These are phyloP conservation scores for Zaprionus nigranus DNA, from an alignment of 1,140 invertebrate genomes.

Conservation along the genomic window DNA sequence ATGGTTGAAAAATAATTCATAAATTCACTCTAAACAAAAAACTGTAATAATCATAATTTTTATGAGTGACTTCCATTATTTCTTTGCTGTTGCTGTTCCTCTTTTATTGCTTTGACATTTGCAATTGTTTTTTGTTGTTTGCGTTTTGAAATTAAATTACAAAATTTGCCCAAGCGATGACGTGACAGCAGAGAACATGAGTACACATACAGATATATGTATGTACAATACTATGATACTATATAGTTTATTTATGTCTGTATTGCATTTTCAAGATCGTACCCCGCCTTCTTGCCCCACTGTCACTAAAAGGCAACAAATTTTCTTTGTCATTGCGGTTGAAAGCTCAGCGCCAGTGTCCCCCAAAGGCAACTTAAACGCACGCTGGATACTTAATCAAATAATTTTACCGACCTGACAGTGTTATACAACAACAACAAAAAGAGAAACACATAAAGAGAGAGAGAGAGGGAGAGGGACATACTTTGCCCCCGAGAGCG, in stretches of 20 bases:
- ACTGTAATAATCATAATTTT: constrained; percentile 77
- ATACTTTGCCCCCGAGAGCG: constrained; percentile 51
- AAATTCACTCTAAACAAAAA: constrained; percentile 76
- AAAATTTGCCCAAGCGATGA: constrained; percentile 31
- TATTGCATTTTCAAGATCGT: constrained; percentile 51
- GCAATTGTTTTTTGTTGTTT: constrained; percentile 29
- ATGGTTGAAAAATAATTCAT: constrained; percentile 82
- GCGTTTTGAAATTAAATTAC: constrained; percentile 60
- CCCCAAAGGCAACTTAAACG: constrained; percentile 45
- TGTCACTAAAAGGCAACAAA: constrained; percentile 61
- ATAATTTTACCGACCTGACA: constrained; percentile 54
- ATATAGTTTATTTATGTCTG: constrained; percentile 2
- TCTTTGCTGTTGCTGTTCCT: constrained; percentile 54
- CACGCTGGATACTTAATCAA: constrained; percentile 68
- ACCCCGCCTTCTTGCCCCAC: not conserved
- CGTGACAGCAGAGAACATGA: not conserved
- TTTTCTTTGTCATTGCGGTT: constrained; percentile 65
- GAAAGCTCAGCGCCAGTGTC: constrained; percentile 50
- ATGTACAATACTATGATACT: not conserved
- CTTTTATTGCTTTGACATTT: constrained; percentile 49
- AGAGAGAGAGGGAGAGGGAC: constrained; percentile 18
- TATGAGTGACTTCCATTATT: constrained; percentile 53
- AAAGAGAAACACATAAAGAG: constrained; percentile 4
- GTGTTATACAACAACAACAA: constrained; percentile 67
- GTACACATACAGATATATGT: not conserved